Percentiles rank a stretch among this genome's conserved stretches.
Evolutionary conservation across 2,113 vertebrate genomes (phyloP).

Genomic region (Limanda limanda): DNA sequence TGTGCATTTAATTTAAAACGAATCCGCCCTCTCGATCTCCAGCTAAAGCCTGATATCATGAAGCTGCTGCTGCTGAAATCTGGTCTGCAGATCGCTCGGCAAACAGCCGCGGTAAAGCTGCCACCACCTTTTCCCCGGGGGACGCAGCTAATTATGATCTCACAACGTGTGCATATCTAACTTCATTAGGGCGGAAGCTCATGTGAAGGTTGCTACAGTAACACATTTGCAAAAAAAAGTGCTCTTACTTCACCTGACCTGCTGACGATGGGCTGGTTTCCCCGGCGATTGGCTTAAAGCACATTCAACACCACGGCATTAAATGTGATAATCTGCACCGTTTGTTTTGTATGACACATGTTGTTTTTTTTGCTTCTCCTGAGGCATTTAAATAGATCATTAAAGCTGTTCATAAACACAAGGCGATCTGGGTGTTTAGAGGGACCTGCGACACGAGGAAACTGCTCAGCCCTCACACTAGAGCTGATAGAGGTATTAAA

Average conservation of each 20-base stretch:
- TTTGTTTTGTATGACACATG: slow-evolving; percentile 8
- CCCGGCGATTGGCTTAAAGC: slow-evolving; percentile 27
- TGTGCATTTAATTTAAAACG: slow-evolving; percentile 16
- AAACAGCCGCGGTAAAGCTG: slow-evolving; percentile 43
- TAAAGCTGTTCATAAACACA: slow-evolving; percentile 29
- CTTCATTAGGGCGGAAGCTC: slow-evolving; percentile 58
- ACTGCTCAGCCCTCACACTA: too few species aligned
- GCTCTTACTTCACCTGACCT: slow-evolving; percentile 38
- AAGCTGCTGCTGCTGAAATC: slow-evolving; percentile 19
- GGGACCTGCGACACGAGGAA: too few species aligned
- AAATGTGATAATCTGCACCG: slow-evolving; percentile 13
- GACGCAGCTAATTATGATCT: slow-evolving; percentile 59
- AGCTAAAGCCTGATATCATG: slow-evolving; percentile 5
- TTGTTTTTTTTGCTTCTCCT: slow-evolving; percentile 30
- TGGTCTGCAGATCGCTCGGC: slow-evolving; percentile 32
- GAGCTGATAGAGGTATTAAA: neutral
- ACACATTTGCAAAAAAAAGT: slow-evolving; percentile 34
- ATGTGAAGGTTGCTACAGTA: slow-evolving; percentile 60
- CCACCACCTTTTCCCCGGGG: slow-evolving; percentile 39
- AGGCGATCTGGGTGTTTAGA: slow-evolving; percentile 3
- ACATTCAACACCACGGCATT: neutral
- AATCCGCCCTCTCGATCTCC: slow-evolving; percentile 16
- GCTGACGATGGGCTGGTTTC: slow-evolving; percentile 12
- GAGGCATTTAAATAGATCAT: slow-evolving; percentile 20
- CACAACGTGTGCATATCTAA: slow-evolving; percentile 41